These are phyloP conservation scores for Metalampra italica DNA, from an alignment of 2,888 invertebrate species.

Conservation along the genomic window DNA sequence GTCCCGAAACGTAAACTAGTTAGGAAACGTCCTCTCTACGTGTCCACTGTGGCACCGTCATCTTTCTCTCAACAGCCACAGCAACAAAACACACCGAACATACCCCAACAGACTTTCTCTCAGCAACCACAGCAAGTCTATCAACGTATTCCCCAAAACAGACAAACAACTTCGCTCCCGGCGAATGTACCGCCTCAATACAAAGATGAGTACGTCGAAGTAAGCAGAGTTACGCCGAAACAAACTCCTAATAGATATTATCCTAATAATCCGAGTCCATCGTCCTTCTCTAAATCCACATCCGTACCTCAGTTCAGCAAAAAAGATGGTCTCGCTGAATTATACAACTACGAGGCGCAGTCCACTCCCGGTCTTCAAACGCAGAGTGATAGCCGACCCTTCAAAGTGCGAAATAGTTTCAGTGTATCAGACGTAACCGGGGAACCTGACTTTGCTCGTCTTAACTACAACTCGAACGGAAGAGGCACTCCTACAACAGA, in stretches of 20 bases:
- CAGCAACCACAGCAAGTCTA: constrained; percentile 32
- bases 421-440: constrained; percentile 47
- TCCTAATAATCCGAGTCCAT: constrained; percentile 37
- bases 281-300: constrained; percentile 45
- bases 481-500: constrained; percentile 34
- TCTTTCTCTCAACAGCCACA: constrained; percentile 32
- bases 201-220: constrained; percentile 69
- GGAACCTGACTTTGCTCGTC: constrained; percentile 48
- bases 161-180: constrained; percentile 28
- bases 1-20: constrained; percentile 57
- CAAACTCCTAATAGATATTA: constrained; percentile 41
- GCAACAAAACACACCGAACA: not conserved
- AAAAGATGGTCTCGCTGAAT: constrained; percentile 64
- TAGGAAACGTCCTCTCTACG: constrained; percentile 60
- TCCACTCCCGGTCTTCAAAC: constrained; percentile 51
- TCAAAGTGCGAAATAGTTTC: constrained; percentile 60
- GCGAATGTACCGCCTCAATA: constrained; percentile 59
- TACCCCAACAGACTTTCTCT: constrained; percentile 20
- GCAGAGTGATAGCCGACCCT: constrained; percentile 50
- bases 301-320: constrained; percentile 48
- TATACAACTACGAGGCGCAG: constrained; percentile 67
- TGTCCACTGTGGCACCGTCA: constrained; percentile 44
- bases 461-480: constrained; percentile 34
- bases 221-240: constrained; percentile 63
- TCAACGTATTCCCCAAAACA: constrained; percentile 37